Evolutionary conservation across 2,113 vertebrate genomes (phyloP), one percentile per base, ranked within the genome.

Genomic region (Aspidoscelis tigris): DNA sequence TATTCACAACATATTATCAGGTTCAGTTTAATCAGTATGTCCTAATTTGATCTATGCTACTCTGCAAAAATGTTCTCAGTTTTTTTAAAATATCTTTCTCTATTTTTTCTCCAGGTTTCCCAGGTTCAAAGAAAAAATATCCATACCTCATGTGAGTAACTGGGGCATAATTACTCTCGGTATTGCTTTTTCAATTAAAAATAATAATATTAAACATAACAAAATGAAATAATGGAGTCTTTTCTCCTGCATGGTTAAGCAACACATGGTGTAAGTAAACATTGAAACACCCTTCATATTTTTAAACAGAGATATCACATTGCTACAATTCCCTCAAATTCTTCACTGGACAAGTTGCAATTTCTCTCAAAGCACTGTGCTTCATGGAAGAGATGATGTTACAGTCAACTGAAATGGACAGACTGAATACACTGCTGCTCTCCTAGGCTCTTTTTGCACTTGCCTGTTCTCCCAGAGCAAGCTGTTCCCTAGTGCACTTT

Each of bases 161-260:
- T 61, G 22, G 10, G 6, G 9, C 44, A 74, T 64, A 65, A 65
- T 24, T 74, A 39, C 74, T 82, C 24, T 47, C n/a, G 14, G 33
- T 22, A 70, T 44, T 69, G 11, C 33, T n/a, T 73, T 58, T 11
- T 69, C 68, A 69, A 69, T 69, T 69, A 33, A 41, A 8, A 22
- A 61, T 0, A 7, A 81, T 83, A 16, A 26, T 70, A 58, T 83
- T 83, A 76, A 83, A 16, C n/a, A 39, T 76, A 83, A 83, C 14
- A 7, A 77, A 76, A 65, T 65, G 26, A 75, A 21, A 75, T 73
- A 11, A 58, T 11, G 24, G n/a, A 81, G 55, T n/a, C 58, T 66
- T 75, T 26, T 65, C 5, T 7, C 5, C 65, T 82, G 41, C 18
- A 74, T n/a, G 1, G 53, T 41, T 83, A 26, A 39, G 50, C 47